A percentile compares a stretch with the other conserved stretches of the same genome.
Evolutionary conservation across 2,113 vertebrate species (phyloP).

Genomic region (Numenius arquata): DNA sequence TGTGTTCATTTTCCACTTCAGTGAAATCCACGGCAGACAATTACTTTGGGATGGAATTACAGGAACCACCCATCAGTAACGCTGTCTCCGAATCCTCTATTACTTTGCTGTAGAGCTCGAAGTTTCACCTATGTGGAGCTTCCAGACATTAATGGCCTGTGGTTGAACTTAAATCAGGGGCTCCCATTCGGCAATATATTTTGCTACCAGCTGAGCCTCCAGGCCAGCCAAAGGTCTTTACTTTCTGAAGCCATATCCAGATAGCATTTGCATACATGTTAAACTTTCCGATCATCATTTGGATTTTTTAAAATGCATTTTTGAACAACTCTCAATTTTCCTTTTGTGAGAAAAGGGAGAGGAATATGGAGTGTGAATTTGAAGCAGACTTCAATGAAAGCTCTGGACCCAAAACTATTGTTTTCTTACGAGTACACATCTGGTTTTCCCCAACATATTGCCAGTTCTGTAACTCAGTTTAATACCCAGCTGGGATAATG

Average conservation of each 20-base stretch:
- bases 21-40: background rate
- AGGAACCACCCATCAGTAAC: background rate
- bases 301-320: background rate
- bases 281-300: background rate
- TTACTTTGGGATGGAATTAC: background rate
- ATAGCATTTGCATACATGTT: background rate
- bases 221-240: slow-evolving; percentile 63
- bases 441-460: slow-evolving; percentile 59
- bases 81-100: background rate
- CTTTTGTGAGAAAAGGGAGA: slow-evolving; percentile 24
- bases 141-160: background rate
- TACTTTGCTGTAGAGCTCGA: background rate
- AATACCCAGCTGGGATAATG: slow-evolving; percentile 67
- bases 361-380: slow-evolving; percentile 20
- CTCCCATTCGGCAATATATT: background rate
- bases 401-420: slow-evolving; percentile 24
- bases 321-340: slow-evolving; percentile 4
- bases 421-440: slow-evolving; percentile 63
- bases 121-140: background rate
- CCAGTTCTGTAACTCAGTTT: slow-evolving; percentile 67
- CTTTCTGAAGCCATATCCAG: background rate
- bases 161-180: background rate
- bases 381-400: slow-evolving; percentile 55
- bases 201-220: slow-evolving; percentile 60
- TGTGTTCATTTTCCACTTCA: background rate